These are phyloP conservation scores for Saccostrea echinata DNA, from an alignment of 1,140 invertebrate genomes.

Conservation along the genomic window DNA sequence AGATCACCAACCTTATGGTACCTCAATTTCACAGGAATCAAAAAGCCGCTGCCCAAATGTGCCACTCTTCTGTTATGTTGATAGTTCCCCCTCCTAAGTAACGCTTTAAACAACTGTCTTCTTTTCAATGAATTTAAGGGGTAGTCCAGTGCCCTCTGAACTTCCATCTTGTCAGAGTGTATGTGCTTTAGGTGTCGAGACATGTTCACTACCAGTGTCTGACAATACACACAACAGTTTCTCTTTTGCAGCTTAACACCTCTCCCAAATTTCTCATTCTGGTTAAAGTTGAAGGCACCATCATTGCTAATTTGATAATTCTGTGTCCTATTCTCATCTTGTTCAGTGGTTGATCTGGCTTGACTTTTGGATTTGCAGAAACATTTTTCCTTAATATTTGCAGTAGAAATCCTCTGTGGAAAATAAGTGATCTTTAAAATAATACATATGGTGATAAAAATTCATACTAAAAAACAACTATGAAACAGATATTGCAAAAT, in stretches of 20 bases:
- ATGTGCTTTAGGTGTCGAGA: neutral
- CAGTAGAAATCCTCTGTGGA: neutral
- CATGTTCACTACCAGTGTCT: neutral
- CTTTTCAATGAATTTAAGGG: neutral
- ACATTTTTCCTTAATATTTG: neutral
- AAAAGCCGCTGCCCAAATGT: neutral
- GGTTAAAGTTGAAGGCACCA: neutral
- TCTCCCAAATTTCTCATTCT: neutral
- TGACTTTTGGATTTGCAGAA: neutral
- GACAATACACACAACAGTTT: slow-evolving; percentile 8
- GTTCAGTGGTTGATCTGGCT: neutral
- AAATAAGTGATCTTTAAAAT: neutral
- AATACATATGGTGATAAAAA: too few relatives aligned
- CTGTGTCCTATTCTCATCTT: neutral
- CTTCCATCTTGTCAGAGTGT: neutral
- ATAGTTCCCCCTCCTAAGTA: slow-evolving; percentile 1
- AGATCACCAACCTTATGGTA: neutral
- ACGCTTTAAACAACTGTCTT: neutral
- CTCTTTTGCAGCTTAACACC: neutral
- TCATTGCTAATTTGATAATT: neutral
- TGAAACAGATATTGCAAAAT: too few relatives aligned
- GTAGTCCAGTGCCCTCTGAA: neutral
- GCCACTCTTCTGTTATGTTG: neutral
- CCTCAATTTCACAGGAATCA: neutral
- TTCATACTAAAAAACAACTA: too few relatives aligned